Base-by-base conservation (phyloP, 92 coral and sea anemone species). In the Parazoanthus swiftii region DNA sequence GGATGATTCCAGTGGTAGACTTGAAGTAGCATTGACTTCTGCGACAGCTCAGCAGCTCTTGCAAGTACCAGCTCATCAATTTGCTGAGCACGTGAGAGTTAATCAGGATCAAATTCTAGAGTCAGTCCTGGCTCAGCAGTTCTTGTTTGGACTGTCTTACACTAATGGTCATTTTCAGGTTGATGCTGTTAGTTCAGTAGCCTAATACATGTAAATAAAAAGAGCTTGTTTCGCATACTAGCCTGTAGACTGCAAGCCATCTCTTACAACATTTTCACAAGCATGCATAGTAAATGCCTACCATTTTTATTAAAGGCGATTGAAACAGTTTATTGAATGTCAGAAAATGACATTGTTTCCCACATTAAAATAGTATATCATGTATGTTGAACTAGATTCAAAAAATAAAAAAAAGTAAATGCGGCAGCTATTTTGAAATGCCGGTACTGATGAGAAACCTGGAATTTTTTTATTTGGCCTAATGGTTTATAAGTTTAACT, bases 41-140 rank as follows among this genome's bases (percentile, higher is more conserved):
- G 89, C 86, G 42, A 91, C 94, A 35, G 98, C 95, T n/a, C 90
- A 96, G 77, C 92, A 92, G 85, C 81, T 96, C 29, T 85, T 96
- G 67, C 98, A 95, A 82, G 83, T 93, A 76, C 90, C 94, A 5
- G 88, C 90, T 16, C 48, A 88, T 51, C 98, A 96, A 86, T 93
- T 96, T 89, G 95, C 89, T 16, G 85, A 77, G 79, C 94, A 90
- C 18, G 91, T 88, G 51, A 74, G 54, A 39, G 82, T 72, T 16
- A 90, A 74, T 51, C 94, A 90, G 56, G 91, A 91, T 38, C 94
- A 92, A 70, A 85, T 93, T 73, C 89, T 95, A n/a, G 96, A 95
- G 83, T 93, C 95, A 38, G 84, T 92, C 18, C 71, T 96, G 39
- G 98, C 94, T 75, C 98, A 93, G 80, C 95, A 96, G 83, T 95